Conservation (phyloP, 2,797 vertebrate genomes). For the Pseudomugil tenellus region DNA sequence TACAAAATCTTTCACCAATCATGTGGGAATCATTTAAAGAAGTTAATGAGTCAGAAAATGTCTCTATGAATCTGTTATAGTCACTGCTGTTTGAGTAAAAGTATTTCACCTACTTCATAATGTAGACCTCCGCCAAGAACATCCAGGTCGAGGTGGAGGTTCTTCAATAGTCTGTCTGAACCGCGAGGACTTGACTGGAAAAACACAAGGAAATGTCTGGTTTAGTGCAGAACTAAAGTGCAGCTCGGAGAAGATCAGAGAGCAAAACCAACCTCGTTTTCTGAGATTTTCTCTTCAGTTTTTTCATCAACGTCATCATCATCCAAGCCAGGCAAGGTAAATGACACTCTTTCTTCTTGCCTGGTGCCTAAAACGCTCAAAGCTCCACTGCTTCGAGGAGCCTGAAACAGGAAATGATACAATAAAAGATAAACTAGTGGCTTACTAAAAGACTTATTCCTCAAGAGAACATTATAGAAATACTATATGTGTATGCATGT, state of each 20-base stretch:
- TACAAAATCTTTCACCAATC: not conserved
- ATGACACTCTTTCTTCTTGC: conserved; percentile 73
- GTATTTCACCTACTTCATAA: conserved; percentile 82
- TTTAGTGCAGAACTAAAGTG: not conserved
- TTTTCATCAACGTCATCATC: conserved; percentile 62
- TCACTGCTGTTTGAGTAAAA: not conserved
- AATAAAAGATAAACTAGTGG: not conserved
- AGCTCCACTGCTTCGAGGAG: conserved; percentile 47
- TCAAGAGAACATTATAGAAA: not conserved
- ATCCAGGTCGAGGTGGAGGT: conserved; percentile 87
- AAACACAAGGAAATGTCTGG: conserved; percentile 8
- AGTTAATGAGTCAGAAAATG: not conserved
- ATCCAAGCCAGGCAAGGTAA: conserved; percentile 55
- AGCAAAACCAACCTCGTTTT: conserved; percentile 62
- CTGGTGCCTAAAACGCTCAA: conserved; percentile 67
- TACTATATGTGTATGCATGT: too few relatives aligned
- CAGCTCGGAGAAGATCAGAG: conserved; percentile 1
- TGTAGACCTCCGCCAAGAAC: conserved; percentile 83
- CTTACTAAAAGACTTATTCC: not conserved
- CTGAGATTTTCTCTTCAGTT: conserved; percentile 76
- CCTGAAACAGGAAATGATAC: conserved; percentile 45
- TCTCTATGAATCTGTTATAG: not conserved
- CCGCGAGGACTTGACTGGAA: conserved; percentile 72
- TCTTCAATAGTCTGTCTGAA: conserved; percentile 80
- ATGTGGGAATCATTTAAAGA: not conserved